A percentile compares a stretch with the other conserved stretches of the same genome.
phyloP scores from a whole-genome alignment of 1,140 invertebrate genomes.

The Propsilocerus akamusi region DNA sequence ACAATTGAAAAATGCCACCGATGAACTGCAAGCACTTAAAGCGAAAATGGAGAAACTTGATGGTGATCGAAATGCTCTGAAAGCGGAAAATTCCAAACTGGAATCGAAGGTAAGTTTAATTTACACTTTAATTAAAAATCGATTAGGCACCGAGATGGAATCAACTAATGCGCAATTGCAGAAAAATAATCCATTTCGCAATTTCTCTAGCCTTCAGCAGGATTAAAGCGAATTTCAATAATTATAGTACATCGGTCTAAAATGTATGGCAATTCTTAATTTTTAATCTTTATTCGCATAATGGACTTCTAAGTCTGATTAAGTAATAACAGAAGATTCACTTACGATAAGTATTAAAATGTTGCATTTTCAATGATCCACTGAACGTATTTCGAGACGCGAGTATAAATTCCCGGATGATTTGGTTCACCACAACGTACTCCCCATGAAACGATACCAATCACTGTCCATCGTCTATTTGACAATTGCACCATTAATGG shows the following conservation, averaged over 20 bases:
- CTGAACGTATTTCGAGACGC: constrained; percentile 46
- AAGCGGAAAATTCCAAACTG: constrained; percentile 72
- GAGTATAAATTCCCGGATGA: constrained; percentile 50
- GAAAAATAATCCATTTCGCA: too few species aligned
- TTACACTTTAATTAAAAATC: too few species aligned
- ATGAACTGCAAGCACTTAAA: constrained; percentile 67
- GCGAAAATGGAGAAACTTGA: constrained; percentile 72
- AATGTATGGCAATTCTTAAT: too few species aligned
- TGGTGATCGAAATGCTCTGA: constrained; percentile 62
- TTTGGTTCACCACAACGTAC: constrained; percentile 44
- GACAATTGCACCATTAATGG: constrained; percentile 51
- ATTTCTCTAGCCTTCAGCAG: too few species aligned
- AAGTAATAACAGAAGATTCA: too few species aligned
- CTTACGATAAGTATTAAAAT: constrained; percentile 26
- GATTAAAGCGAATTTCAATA: too few species aligned
- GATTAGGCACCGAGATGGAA: too few species aligned
- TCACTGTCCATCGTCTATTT: constrained; percentile 49
- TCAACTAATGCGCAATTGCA: too few species aligned
- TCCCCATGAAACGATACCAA: constrained; percentile 72
- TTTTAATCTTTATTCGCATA: too few species aligned
- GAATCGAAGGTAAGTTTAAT: constrained; percentile 66
- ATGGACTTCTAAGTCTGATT: too few species aligned
- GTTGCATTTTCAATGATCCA: constrained; percentile 51
- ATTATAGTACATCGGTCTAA: too few species aligned
- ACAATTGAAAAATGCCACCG: constrained; percentile 54